Evolutionary conservation across 2,888 invertebrate genomes (phyloP).

Genomic region (Melolontha melolontha): DNA sequence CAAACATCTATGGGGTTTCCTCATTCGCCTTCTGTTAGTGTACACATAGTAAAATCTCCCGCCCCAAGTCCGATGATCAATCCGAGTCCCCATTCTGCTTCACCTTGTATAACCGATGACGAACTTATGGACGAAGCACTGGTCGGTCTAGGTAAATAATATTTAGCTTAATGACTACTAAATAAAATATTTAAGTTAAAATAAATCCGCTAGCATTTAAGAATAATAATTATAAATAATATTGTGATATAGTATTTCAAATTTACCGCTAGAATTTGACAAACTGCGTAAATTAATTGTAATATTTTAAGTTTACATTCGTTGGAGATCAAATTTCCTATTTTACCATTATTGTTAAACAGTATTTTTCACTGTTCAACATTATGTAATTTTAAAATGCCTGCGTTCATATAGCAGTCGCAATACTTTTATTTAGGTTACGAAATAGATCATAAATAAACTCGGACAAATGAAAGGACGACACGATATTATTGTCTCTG

Average conservation of each 20-base stretch:
- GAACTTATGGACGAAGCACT: slow-evolving; percentile 91
- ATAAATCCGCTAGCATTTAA: slow-evolving; percentile 29
- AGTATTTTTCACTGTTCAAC: too few relatives aligned
- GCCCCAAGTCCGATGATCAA: slow-evolving; percentile 77
- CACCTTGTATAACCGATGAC: slow-evolving; percentile 88
- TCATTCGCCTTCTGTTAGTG: slow-evolving; percentile 76
- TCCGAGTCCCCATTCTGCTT: slow-evolving; percentile 77
- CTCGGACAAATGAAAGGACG: too few relatives aligned
- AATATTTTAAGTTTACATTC: too few relatives aligned
- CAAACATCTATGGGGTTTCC: slow-evolving; percentile 60
- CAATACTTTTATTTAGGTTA: too few relatives aligned
- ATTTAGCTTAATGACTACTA: slow-evolving; percentile 21
- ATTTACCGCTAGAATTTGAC: slow-evolving; percentile 5
- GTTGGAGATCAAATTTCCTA: too few relatives aligned
- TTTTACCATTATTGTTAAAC: too few relatives aligned
- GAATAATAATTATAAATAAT: slow-evolving; percentile 34
- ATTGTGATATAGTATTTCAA: slow-evolving; percentile 39
- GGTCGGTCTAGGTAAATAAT: slow-evolving; percentile 80
- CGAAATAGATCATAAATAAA: too few relatives aligned
- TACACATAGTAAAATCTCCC: slow-evolving; percentile 83
- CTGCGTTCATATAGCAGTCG: too few relatives aligned
- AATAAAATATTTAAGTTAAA: slow-evolving; percentile 14
- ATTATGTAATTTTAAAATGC: too few relatives aligned
- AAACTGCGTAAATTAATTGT: too few relatives aligned
- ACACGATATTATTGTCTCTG: too few relatives aligned